A percentile compares a stretch with the other conserved stretches of the same genome.
phyloP scores from a whole-genome alignment of 1,140 invertebrate species.

The Drosophila ananassae region DNA sequence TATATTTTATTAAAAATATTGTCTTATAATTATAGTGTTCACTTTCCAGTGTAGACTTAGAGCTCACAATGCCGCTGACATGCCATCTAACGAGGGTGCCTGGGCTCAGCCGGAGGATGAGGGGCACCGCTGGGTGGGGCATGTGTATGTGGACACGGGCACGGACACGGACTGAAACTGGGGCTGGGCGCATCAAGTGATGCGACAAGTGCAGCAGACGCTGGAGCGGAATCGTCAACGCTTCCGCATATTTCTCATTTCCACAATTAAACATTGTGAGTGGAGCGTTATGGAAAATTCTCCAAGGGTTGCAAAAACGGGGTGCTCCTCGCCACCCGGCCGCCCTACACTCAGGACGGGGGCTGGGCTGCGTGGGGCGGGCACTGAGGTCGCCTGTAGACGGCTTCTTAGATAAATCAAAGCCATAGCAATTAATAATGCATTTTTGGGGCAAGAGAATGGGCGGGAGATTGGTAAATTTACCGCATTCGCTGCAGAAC shows the following conservation, averaged over 20 bases:
- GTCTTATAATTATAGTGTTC: neutral
- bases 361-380: neutral
- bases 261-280: slow-evolving; percentile 80
- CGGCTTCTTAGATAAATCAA: slow-evolving; percentile 75
- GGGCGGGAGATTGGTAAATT: slow-evolving; percentile 22
- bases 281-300: slow-evolving; percentile 67
- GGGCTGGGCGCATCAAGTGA: slow-evolving; percentile 69
- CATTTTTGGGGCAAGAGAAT: slow-evolving; percentile 24
- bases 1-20: too few relatives aligned
- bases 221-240: slow-evolving; percentile 78
- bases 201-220: slow-evolving; percentile 76
- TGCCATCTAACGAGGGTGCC: slow-evolving; percentile 43
- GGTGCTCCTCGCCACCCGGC: neutral
- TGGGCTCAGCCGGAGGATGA: slow-evolving; percentile 6
- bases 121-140: slow-evolving; percentile 16
- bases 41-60: slow-evolving; percentile 2
- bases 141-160: slow-evolving; percentile 15
- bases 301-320: slow-evolving; percentile 44
- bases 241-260: slow-evolving; percentile 83
- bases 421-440: slow-evolving; percentile 75
- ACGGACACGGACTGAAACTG: slow-evolving; percentile 28
- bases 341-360: neutral
- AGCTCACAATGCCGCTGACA: slow-evolving; percentile 65
- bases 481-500: slow-evolving; percentile 50
- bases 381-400: slow-evolving; percentile 2